Conservation (phyloP, 2,797 vertebrate species). For the Acanthornis magna region DNA sequence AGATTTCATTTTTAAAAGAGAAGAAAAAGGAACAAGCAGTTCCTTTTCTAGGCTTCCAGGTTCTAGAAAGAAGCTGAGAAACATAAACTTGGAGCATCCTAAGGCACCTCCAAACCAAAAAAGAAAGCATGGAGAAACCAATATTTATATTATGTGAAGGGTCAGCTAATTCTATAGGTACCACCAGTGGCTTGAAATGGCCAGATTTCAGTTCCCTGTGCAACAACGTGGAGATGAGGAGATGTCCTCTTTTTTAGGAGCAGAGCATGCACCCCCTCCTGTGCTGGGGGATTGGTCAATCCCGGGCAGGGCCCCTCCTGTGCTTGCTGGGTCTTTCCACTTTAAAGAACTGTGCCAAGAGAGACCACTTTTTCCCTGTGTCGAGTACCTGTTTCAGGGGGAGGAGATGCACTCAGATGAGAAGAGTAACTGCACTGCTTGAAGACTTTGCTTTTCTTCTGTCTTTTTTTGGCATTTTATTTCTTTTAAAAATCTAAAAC, state of each 20-base stretch:
- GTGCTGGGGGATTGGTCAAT: neutral
- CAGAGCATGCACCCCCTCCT: neutral
- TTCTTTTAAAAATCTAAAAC: neutral
- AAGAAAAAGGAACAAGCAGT: neutral
- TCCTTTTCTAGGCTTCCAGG: neutral
- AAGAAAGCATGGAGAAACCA: neutral
- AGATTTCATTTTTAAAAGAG: slow-evolving; percentile 19
- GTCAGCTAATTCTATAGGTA: neutral
- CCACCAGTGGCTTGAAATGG: neutral
- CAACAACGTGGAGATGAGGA: neutral
- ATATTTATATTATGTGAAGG: neutral
- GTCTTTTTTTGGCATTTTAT: neutral
- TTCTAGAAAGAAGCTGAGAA: neutral
- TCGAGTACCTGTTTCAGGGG: neutral
- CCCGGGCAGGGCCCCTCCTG: too few species aligned
- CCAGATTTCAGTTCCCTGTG: neutral
- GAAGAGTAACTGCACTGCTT: neutral
- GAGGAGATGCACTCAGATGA: neutral
- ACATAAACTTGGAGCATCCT: neutral
- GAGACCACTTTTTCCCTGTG: neutral
- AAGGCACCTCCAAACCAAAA: neutral
- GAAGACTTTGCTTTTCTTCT: neutral
- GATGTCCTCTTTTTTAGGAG: neutral
- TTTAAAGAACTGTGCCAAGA: neutral
- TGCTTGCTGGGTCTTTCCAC: neutral